Conservation (phyloP, 2,888 invertebrate genomes). For the Plebejus melissa region DNA sequence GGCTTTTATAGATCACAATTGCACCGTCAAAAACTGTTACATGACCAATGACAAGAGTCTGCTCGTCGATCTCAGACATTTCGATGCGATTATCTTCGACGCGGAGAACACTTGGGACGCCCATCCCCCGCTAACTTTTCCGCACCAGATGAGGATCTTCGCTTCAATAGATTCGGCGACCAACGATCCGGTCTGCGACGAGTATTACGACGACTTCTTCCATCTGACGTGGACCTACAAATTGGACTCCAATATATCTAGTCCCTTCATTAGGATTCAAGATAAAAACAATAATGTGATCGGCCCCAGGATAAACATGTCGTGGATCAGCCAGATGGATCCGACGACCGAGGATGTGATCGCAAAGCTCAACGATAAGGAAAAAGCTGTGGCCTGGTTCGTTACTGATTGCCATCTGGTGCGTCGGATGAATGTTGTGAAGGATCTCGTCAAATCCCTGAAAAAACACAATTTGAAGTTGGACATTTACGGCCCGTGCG, state of each 20-base stretch:
- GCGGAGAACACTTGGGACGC: conserved; percentile 57
- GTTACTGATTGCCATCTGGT: conserved; percentile 52
- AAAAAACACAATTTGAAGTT: conserved; percentile 46
- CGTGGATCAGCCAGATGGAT: conserved; percentile 48
- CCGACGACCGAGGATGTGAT: conserved; percentile 44
- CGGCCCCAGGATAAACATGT: conserved; percentile 60
- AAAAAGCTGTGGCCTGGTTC: conserved; percentile 61
- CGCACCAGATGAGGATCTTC: conserved; percentile 72
- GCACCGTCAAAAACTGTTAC: conserved; percentile 65
- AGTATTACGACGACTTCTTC: conserved; percentile 50
- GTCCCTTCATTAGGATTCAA: conserved; percentile 48
- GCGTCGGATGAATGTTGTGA: conserved; percentile 44
- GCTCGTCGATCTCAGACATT: conserved; percentile 53
- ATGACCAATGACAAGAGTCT: conserved; percentile 53
- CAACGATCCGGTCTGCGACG: conserved; percentile 50
- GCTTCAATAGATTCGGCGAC: conserved; percentile 54
- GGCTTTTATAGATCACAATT: conserved; percentile 51
- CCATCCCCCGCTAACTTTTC: conserved; percentile 48
- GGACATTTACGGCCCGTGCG: conserved; percentile 61
- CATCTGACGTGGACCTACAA: conserved; percentile 63
- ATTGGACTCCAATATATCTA: conserved; percentile 56
- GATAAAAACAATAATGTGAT: conserved; percentile 48
- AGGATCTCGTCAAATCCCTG: conserved; percentile 44
- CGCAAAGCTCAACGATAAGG: conserved; percentile 48
- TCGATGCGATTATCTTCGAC: conserved; percentile 77